phyloP scores from a whole-genome alignment of 2,113 vertebrate genomes.

The Myotis brandtii region DNA sequence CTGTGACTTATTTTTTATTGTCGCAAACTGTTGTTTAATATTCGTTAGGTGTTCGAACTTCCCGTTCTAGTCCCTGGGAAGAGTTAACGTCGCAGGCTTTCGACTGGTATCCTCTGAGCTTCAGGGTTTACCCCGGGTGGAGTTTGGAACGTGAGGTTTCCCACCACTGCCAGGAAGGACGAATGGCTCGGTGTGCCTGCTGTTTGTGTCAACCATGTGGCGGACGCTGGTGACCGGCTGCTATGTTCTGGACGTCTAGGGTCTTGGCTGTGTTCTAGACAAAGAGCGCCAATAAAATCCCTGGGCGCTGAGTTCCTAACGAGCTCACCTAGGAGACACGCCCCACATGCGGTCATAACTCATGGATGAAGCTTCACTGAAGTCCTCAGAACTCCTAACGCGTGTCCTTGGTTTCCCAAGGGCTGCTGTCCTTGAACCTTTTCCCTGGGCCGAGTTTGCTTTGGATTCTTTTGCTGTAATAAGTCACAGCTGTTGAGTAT shows the following conservation, averaged over 20 bases:
- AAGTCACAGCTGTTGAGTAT: not conserved
- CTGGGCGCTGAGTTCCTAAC: not conserved
- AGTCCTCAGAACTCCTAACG: not conserved
- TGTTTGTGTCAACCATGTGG: not conserved
- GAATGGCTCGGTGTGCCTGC: not conserved
- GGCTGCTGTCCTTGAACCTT: not conserved
- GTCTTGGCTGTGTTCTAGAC: not conserved
- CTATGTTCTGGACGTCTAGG: not conserved
- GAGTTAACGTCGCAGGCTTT: not conserved
- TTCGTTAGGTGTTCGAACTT: not conserved
- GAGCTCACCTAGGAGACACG: not conserved
- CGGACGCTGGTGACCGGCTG: not conserved
- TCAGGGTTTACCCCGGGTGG: not conserved
- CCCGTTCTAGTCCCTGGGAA: not conserved
- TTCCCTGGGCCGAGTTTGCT: not conserved
- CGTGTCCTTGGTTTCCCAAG: not conserved
- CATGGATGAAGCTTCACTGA: not conserved
- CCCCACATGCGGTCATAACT: not conserved
- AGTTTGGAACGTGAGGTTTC: not conserved
- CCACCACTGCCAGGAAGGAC: not conserved
- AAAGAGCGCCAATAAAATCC: not conserved
- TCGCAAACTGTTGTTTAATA: not conserved
- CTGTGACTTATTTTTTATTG: not conserved
- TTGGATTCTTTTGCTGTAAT: not conserved
- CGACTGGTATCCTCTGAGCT: not conserved